Evolutionary conservation across 1,140 invertebrate species (phyloP), one percentile per base, ranked within the genome.

Genomic region (Pteromalus puparum): DNA sequence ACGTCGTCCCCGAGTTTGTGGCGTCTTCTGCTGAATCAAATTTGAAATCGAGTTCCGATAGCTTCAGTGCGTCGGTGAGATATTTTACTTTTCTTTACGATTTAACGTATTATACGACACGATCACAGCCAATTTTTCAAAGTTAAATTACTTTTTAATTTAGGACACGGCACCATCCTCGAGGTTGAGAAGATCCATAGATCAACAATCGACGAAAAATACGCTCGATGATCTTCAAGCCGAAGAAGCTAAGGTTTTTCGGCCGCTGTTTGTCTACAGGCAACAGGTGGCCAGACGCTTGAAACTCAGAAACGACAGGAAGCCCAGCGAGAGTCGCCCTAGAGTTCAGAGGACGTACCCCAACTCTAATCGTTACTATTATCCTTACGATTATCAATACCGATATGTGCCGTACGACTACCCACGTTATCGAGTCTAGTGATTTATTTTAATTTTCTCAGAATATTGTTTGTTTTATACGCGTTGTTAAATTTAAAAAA

Each of bases 261-360:
- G 92, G 48, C 92, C 90, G 12, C 77, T 92, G 1, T 92, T 92
- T 30, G 91, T 90, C 1, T 91, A 92, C 70, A 90, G 91, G 26
- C 90, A 92, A n/a, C 90, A 92, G 74, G 30, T 89, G 26, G 89
- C 85, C 7, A 87, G 87, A 83, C 86, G 88, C 12, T 1, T 85
- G 15, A 89, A 90, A 61, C 80, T 46, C 0, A 74, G 7, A 85
- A 88, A 13, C 81, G 87, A 15, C 72, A 79, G 26, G 87, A 74
- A 53, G 86, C 13, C 81, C 4, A 24, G 46, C 6, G 1, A 21
- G n/a, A 12, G 5, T n/a, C 68, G 24, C 4, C 79, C 21, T 18
- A 73, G 24, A 24, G 5, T 46, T 18, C 67, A 70, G 6, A 70
- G 79, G 21, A 53, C 42, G 6, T 53, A n/a, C 0, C 67, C n/a